Evolutionary conservation across 1,140 invertebrate genomes (phyloP), one percentile per base, ranked within the genome.

Genomic region (Drosophila kohkoa): DNA sequence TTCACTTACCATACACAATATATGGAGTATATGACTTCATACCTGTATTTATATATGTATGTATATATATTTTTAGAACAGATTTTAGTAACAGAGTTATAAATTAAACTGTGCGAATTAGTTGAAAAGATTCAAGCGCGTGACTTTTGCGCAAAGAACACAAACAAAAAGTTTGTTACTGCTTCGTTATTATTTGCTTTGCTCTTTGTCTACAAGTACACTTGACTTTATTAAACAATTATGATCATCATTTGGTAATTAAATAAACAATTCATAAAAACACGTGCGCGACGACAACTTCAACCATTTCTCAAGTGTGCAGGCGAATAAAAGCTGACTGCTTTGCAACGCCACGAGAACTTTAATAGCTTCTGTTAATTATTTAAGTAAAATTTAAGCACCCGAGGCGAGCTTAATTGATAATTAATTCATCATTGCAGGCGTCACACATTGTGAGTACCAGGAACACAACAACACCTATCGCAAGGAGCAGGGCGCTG

Each of bases 401-500:
- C n/a, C 4, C 41, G 0, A 38, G 2, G 41, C 41, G 3, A 41
- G 10, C 38, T 41, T 41, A 38, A 3, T 45, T 11, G 11, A 32
- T 38, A 32, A 15, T n/a, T 0, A 43, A 41, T 20, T 15, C 10
- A 11, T 15, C 5, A 67, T 13, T 60, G 8, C 55, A 74, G 65
- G 7, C 11, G 65, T 15, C 38, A 89, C 85, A 25, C 52, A 79
- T 13, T 89, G 85, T 11, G 20, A 74, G 5, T 89, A 90, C 41
- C 68, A 69, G 25, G 86, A 90, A 15, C 55, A 76, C 41, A 85
- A 89, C 25, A 68, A 8, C 5, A 89, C 85, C 0, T 46, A 74
- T 0, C 75, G 64, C 10, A 89, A 85, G 75, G 85, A 90, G 25
- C 64, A 90, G 2, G 85, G 85, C 7, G 78, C 86, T 1, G 86